A percentile compares a stretch with the other conserved stretches of the same genome.
These are phyloP conservation scores for Tupaia chinensis DNA, from an alignment of 2,113 vertebrate species.

Conservation along the genomic window DNA sequence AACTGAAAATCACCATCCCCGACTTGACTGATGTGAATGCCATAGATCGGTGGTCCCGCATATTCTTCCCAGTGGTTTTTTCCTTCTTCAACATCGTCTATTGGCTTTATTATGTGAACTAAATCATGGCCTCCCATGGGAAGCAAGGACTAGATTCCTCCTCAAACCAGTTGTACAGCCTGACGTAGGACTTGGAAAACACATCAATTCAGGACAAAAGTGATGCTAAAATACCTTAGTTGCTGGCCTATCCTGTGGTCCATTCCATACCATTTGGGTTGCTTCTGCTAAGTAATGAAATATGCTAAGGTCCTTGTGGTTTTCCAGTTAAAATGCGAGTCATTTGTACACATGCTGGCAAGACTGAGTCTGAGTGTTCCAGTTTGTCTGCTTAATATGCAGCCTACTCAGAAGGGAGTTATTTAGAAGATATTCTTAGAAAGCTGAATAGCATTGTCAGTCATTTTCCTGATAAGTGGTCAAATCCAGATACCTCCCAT, in stretches of 20 bases:
- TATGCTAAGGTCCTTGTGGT: conserved; percentile 80
- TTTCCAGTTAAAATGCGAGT: conserved; percentile 78
- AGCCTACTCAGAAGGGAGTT: conserved; percentile 33
- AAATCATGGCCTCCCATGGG: conserved; percentile 85
- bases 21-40: conserved; percentile 99
- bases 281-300: conserved; percentile 80
- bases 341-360: conserved; percentile 73
- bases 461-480: conserved; percentile 64
- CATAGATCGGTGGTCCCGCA: conserved; percentile 98
- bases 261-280: conserved; percentile 86
- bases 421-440: conserved; percentile 67
- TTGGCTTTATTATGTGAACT: conserved; percentile 99
- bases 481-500: background rate
- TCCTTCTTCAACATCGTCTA: conserved; percentile 99
- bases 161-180: conserved; percentile 91
- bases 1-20: conserved; percentile 98
- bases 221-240: conserved; percentile 94
- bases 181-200: conserved; percentile 92
- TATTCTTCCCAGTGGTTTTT: conserved; percentile 99
- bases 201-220: conserved; percentile 92
- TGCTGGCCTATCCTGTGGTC: conserved; percentile 92
- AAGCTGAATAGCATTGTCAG: conserved; percentile 51
- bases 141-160: conserved; percentile 90
- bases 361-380: conserved; percentile 75
- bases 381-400: conserved; percentile 1